A percentile compares a stretch with the other conserved stretches of the same genome.
phyloP scores from a whole-genome alignment of 2,113 vertebrate genomes.

The Poeciliopsis prolifica region DNA sequence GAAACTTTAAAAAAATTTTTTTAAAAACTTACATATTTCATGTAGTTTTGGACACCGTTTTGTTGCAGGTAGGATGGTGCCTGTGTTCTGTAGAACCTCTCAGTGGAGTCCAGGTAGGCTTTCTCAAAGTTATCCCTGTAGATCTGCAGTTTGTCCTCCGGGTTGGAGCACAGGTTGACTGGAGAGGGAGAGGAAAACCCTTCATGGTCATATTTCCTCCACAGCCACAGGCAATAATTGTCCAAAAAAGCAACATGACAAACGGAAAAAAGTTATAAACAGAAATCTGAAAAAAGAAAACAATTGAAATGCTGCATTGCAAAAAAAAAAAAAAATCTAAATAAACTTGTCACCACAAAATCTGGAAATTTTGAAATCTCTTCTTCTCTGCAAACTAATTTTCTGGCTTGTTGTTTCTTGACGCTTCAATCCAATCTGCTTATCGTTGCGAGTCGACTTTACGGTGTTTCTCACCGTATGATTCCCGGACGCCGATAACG shows the following conservation, averaged over 20 bases:
- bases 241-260: no score
- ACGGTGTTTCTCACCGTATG: constrained; percentile 83
- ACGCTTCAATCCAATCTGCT: no score
- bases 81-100: constrained; percentile 98
- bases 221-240: no score
- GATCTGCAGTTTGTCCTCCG: constrained; percentile 97
- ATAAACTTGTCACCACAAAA: no score
- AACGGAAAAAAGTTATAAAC: no score
- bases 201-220: background rate
- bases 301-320: no score
- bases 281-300: no score
- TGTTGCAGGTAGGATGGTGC: constrained; percentile 96
- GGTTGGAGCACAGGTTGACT: constrained; percentile 98
- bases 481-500: constrained; percentile 95
- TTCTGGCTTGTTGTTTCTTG: no score
- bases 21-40: constrained; percentile 92
- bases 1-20: background rate
- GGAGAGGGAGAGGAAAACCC: background rate
- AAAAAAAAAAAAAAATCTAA: no score
- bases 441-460: no score
- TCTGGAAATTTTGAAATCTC: no score
- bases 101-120: constrained; percentile 96
- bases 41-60: constrained; percentile 98
- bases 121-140: constrained; percentile 99
- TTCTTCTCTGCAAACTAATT: no score